Evolutionary conservation across 2,113 vertebrate species (phyloP), one percentile per base, ranked within the genome.

Genomic region (Puma concolor): DNA sequence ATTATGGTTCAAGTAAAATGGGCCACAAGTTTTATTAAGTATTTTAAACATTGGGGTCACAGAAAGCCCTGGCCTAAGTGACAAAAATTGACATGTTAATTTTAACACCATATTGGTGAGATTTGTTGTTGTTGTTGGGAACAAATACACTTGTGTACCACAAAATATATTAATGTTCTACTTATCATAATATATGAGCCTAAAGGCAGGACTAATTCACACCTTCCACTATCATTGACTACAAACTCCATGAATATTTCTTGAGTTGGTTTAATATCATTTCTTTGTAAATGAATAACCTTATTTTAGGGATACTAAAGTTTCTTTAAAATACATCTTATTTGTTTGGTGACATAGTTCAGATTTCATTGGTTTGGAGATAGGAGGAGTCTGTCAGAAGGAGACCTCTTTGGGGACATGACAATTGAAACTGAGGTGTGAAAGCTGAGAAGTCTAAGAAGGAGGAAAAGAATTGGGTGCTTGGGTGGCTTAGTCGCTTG

Each of bases 251-350:
- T 83, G 84, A 19, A 11, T 63, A 67, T 86, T 86, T 74, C 41
- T 80, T 50, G 48, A 69, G 12, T 85, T 91, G 76, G 15, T 88
- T 93, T 94, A 79, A 69, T 79, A 93, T 60, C 14, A 57, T 74
- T n/a, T 10, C 25, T 90, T 89, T 94, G 12, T 94, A 76, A 88
- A 67, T 25, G 10, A 50, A n/a, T 48, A 12, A 33, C 15, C 2
- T 95, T 93, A 79, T 89, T 92, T 92, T 76, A 76, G 69, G 52
- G 14, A 91, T 57, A 25, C 13, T 85, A 38, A 57, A 57, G 19
- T 57, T 66, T 72, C 60, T 96, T 95, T 93, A 86, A 95, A 94
- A 95, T 95, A 69, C 0, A 87, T 41, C 38, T 69, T 90, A 87
- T 36, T 97, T 94, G n/a, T 90, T 94, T 97, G 67, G 9, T 94